phyloP scores from a whole-genome alignment of 2,113 vertebrate genomes.

The Hippolais icterina region DNA sequence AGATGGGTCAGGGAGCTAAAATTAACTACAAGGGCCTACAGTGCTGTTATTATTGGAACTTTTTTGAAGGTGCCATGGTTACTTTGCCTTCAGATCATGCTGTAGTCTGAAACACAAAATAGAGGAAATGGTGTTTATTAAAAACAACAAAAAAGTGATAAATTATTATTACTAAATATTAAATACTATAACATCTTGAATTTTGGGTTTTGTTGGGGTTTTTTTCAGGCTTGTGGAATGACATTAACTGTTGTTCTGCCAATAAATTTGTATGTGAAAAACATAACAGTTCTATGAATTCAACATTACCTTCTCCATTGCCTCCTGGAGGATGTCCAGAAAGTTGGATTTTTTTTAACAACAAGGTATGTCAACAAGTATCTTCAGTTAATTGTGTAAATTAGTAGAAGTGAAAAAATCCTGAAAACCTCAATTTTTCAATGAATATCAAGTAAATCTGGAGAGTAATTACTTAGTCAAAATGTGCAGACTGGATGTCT shows the following conservation, averaged over 20 bases:
- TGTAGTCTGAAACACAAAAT: not conserved
- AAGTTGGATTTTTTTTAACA: conserved; percentile 81
- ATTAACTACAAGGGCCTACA: not conserved
- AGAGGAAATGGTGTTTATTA: not conserved
- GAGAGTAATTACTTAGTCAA: not conserved
- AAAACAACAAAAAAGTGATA: not conserved
- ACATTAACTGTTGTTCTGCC: conserved; percentile 85
- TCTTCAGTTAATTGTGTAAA: not conserved
- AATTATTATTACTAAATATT: not conserved
- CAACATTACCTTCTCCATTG: conserved; percentile 73
- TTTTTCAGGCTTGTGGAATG: conserved; percentile 88
- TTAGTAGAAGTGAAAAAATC: not conserved
- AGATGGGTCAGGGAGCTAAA: not conserved
- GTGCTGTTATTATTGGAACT: not conserved
- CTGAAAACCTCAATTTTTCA: not conserved
- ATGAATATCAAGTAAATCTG: not conserved
- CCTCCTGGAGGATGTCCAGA: conserved; percentile 80
- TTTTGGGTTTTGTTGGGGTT: too few relatives aligned
- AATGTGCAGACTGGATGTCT: not conserved
- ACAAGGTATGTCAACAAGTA: conserved; percentile 76
- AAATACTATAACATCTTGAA: not conserved
- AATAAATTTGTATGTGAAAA: conserved; percentile 87
- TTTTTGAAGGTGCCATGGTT: not conserved
- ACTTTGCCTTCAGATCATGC: not conserved
- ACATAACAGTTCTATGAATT: conserved; percentile 76